Conservation (phyloP, 2,888 invertebrate species). For the Steinernema carpocapsae region DNA sequence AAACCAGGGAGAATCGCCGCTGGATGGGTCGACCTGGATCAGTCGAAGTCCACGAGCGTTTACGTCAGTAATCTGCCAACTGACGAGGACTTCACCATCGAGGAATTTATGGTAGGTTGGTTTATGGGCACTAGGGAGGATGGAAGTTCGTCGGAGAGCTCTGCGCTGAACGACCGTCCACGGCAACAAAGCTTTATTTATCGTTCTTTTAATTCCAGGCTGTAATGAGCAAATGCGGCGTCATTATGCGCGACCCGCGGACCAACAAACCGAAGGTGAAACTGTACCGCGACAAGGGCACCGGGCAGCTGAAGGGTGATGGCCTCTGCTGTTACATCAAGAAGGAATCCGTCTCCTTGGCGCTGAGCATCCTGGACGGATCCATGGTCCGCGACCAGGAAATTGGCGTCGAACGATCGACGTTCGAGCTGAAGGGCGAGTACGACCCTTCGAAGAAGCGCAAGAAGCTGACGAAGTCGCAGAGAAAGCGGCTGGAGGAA, state of each 20-base stretch:
- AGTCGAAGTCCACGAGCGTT: conserved; percentile 88
- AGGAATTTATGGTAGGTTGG: conserved; percentile 72
- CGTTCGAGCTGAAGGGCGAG: conserved; percentile 83
- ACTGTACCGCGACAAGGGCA: conserved; percentile 82
- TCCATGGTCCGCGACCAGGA: conserved; percentile 80
- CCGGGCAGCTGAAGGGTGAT: conserved; percentile 87
- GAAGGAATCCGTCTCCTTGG: conserved; percentile 73
- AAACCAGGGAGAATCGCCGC: conserved; percentile 39
- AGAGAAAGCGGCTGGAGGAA: conserved; percentile 81
- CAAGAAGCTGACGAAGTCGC: conserved; percentile 83
- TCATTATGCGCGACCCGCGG: conserved; percentile 85
- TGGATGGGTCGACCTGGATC: conserved; percentile 91
- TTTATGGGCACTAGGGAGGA: too few species aligned
- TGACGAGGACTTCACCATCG: conserved; percentile 78
- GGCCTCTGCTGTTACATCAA: conserved; percentile 80
- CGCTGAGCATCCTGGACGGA: conserved; percentile 88
- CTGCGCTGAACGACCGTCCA: too few species aligned
- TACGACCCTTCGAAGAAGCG: conserved; percentile 90
- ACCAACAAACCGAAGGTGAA: conserved; percentile 84
- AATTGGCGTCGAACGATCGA: conserved; percentile 86
- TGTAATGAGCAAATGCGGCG: conserved; percentile 93
- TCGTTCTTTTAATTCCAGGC: conserved; percentile 85
- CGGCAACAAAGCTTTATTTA: too few species aligned
- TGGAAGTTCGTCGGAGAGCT: too few species aligned
- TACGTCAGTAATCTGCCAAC: conserved; percentile 90